phyloP scores from a whole-genome alignment of 1,140 invertebrate genomes.

The Euwallacea fornicatus region DNA sequence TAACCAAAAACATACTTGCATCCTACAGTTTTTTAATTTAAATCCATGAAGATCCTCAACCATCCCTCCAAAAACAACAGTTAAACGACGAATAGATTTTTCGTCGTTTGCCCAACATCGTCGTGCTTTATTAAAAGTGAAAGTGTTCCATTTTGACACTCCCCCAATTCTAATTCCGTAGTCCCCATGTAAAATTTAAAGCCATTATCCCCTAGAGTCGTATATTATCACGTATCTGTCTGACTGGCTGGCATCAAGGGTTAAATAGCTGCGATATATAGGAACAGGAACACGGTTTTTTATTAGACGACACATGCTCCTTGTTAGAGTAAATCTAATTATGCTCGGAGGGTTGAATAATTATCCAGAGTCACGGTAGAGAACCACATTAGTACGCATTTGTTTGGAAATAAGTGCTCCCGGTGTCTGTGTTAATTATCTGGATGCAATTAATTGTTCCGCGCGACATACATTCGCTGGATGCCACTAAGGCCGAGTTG shows the following conservation, averaged over 20 bases:
- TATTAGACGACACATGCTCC: conserved; percentile 25
- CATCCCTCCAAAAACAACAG: no score
- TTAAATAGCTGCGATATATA: conserved; percentile 25
- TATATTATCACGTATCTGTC: conserved; percentile 29
- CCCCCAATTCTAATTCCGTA: conserved; percentile 23
- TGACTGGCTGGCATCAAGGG: conserved; percentile 26
- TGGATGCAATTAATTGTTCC: no score
- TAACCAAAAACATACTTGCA: no score
- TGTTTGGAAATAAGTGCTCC: not conserved
- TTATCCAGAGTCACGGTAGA: conserved; percentile 10
- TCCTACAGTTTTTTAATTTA: no score
- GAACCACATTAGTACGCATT: conserved; percentile 6
- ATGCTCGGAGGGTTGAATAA: conserved; percentile 8
- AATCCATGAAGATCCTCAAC: no score
- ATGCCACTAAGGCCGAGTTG: not conserved
- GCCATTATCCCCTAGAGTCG: conserved; percentile 26
- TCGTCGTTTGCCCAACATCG: no score
- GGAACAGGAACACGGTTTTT: conserved; percentile 20
- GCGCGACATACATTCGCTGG: not conserved
- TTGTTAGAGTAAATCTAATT: conserved; percentile 31
- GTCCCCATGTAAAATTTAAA: conserved; percentile 29
- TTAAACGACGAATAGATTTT: no score
- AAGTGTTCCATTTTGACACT: not conserved
- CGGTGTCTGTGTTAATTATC: not conserved
- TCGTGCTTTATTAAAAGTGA: no score